These are phyloP conservation scores for Pipistrellus kuhlii DNA, from an alignment of 2,797 vertebrate species.

Conservation along the genomic window DNA sequence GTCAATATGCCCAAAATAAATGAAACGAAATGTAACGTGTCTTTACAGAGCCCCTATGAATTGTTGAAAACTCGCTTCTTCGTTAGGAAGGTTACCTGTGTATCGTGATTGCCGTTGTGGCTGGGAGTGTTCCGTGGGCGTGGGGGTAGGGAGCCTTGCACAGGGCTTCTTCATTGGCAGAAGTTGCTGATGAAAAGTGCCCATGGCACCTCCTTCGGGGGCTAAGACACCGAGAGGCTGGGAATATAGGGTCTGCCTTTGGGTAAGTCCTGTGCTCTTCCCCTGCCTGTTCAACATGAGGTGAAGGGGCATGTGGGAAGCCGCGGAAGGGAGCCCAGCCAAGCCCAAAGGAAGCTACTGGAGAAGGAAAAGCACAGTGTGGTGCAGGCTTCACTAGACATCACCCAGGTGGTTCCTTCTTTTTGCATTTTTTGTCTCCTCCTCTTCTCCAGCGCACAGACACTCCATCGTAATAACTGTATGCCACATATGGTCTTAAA, in stretches of 20 bases:
- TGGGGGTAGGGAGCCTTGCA: background rate
- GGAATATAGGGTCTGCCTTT: background rate
- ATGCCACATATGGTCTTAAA: background rate
- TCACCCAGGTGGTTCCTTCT: background rate
- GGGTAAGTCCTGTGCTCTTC: background rate
- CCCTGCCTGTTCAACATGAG: background rate
- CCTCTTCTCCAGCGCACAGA: background rate
- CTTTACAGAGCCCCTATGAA: background rate
- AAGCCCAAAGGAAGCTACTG: background rate
- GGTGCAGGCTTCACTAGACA: background rate
- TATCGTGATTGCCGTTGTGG: background rate
- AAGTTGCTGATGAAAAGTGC: background rate
- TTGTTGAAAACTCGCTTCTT: background rate
- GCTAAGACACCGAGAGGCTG: background rate
- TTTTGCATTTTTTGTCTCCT: background rate
- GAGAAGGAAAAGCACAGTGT: background rate
- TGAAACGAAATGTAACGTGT: constrained; percentile 65
- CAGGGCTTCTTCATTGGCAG: background rate
- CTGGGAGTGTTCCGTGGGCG: background rate
- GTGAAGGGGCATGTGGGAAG: background rate
- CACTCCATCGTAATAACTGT: accelerated
- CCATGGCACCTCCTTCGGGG: background rate
- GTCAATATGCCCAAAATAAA: constrained; percentile 76
- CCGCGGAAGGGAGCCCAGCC: background rate
- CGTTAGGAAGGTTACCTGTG: background rate